Evolutionary conservation across 1,140 invertebrate species (phyloP).

Genomic region (Xylocopa sonorina): DNA sequence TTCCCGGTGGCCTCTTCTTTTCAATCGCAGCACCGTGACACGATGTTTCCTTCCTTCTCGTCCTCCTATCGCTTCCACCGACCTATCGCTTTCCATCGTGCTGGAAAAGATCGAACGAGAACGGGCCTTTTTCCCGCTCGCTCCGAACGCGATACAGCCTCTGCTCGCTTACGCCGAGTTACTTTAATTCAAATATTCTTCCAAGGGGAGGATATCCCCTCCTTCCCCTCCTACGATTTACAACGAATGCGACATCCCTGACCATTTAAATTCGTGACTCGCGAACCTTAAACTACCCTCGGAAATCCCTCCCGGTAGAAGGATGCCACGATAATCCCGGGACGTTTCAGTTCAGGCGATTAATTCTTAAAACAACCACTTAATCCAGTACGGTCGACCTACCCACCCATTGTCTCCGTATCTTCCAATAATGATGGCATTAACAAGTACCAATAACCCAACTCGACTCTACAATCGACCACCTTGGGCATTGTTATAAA

Average conservation of each 20-base stretch:
- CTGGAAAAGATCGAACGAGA: not conserved
- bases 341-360: not conserved
- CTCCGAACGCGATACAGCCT: not conserved
- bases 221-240: too few species aligned
- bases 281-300: not conserved
- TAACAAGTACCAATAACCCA: not conserved
- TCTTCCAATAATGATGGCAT: not conserved
- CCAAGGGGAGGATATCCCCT: too few species aligned
- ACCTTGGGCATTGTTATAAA: not conserved
- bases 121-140: not conserved
- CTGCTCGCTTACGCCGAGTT: too few species aligned
- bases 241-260: not conserved
- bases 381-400: not conserved
- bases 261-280: not conserved
- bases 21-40: slow-evolving; percentile 14
- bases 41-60: slow-evolving; percentile 27
- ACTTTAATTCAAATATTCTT: too few species aligned
- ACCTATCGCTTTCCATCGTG: too few species aligned
- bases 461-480: not conserved
- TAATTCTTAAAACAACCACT: not conserved
- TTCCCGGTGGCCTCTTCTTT: slow-evolving; percentile 54
- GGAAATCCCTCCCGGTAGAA: not conserved
- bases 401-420: not conserved
- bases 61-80: not conserved
- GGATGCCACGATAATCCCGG: not conserved